Percentiles rank a stretch among this genome's conserved stretches.
These are phyloP conservation scores for Incurvaria masculella DNA, from an alignment of 2,888 invertebrate species.

Conservation along the genomic window DNA sequence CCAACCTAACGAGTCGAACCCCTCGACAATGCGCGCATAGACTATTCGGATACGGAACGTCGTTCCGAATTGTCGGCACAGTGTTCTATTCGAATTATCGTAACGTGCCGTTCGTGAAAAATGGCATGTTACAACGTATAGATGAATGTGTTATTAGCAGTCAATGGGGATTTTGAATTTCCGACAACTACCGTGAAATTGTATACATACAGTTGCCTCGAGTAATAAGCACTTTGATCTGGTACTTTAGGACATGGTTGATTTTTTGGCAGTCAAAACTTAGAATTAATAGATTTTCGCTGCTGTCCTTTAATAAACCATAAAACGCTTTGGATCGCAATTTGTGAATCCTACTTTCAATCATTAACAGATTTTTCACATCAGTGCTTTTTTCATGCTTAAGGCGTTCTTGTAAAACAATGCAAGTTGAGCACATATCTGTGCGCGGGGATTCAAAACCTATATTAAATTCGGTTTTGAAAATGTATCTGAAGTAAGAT, in stretches of 20 bases:
- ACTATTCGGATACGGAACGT: too few relatives aligned
- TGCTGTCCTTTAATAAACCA: conserved; percentile 4
- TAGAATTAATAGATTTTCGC: conserved; percentile 10
- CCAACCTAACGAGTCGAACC: too few relatives aligned
- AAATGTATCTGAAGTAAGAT: conserved; percentile 1
- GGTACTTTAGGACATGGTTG: conserved; percentile 4
- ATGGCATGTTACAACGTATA: too few relatives aligned
- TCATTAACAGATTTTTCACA: too few relatives aligned
- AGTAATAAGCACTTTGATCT: conserved; percentile 6
- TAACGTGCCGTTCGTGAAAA: too few relatives aligned
- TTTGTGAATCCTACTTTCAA: not conserved
- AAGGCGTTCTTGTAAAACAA: not conserved
- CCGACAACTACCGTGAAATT: conserved; percentile 5
- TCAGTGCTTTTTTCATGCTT: not conserved
- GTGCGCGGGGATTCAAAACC: not conserved
- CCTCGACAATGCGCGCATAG: too few relatives aligned
- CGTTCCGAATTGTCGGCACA: too few relatives aligned
- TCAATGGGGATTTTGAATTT: conserved; percentile 3
- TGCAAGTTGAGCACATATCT: not conserved
- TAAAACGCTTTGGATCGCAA: not conserved
- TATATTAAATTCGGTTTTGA: not conserved
- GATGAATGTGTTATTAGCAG: too few relatives aligned
- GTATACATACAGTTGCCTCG: conserved; percentile 4
- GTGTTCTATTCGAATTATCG: too few relatives aligned
- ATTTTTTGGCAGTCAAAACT: conserved; percentile 25